Percentiles rank a stretch among this genome's conserved stretches.
Conservation (phyloP, 2,797 vertebrate species). For the Tiaroga cobitis region DNA sequence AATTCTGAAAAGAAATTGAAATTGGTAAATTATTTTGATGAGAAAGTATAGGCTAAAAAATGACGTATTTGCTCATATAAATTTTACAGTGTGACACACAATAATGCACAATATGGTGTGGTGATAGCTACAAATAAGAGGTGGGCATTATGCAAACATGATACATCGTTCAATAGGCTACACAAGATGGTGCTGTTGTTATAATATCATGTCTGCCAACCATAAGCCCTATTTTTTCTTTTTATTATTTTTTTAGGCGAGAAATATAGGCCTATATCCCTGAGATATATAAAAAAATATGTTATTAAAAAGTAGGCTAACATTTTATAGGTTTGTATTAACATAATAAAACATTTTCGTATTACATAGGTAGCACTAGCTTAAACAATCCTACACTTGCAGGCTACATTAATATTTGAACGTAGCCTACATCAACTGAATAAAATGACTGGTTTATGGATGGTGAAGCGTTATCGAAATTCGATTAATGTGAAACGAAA, state of each 20-base stretch:
- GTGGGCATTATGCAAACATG: neutral
- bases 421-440: neutral
- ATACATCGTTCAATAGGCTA: neutral
- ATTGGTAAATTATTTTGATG: neutral
- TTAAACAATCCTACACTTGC: neutral
- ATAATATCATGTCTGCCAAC: no score
- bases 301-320: neutral
- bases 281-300: neutral
- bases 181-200: slow-evolving; percentile 16
- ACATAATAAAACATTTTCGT: neutral
- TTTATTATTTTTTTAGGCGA: neutral
- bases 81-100: neutral
- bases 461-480: neutral
- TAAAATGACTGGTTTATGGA: neutral
- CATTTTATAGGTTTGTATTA: neutral
- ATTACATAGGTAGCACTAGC: neutral
- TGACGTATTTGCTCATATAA: neutral
- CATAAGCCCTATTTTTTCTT: neutral
- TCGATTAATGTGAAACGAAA: neutral
- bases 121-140: neutral
- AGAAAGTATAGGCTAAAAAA: neutral
- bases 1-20: neutral
- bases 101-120: neutral
- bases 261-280: neutral
- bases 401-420: neutral